phyloP scores from a whole-genome alignment of 92 coral and sea anemone genomes.

The Meandrina meandrites region DNA sequence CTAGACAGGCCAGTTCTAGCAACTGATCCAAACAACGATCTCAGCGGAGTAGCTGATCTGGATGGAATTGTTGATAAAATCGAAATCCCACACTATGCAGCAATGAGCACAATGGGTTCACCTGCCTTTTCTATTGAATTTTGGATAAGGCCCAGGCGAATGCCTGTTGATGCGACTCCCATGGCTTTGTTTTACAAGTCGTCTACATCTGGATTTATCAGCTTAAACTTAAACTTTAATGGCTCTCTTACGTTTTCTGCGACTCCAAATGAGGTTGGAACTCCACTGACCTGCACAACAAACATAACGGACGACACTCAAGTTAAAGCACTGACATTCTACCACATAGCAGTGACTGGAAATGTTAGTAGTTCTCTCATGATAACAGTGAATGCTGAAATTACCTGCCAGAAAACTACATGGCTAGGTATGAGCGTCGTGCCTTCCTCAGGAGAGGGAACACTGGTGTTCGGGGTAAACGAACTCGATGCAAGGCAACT shows the following conservation, averaged over 20 bases:
- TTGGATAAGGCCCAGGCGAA: slow-evolving; percentile 11
- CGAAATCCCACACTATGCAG: slow-evolving; percentile 1
- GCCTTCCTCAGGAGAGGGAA: not conserved
- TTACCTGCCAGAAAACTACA: not conserved
- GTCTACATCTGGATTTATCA: slow-evolving; percentile 5
- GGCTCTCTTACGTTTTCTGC: slow-evolving; percentile 7
- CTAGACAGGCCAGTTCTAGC: no score
- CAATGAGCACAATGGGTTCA: not conserved
- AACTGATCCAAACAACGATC: no score
- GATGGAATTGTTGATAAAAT: no score
- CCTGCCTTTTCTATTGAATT: slow-evolving; percentile 24
- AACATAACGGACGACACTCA: not conserved
- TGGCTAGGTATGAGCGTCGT: not conserved
- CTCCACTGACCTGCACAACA: not conserved
- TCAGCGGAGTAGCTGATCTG: no score
- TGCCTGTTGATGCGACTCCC: not conserved
- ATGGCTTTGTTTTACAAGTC: slow-evolving; percentile 15
- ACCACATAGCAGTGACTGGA: slow-evolving; percentile 15
- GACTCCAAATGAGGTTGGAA: not conserved
- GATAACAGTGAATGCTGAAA: not conserved
- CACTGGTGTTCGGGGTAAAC: slow-evolving; percentile 14
- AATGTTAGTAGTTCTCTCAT: slow-evolving; percentile 6
- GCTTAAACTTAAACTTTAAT: slow-evolving; percentile 1
- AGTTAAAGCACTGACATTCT: not conserved
- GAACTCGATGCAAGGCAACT: not conserved